Evolutionary conservation across 2,113 vertebrate species (phyloP).

Genomic region (Atractosteus spatula): DNA sequence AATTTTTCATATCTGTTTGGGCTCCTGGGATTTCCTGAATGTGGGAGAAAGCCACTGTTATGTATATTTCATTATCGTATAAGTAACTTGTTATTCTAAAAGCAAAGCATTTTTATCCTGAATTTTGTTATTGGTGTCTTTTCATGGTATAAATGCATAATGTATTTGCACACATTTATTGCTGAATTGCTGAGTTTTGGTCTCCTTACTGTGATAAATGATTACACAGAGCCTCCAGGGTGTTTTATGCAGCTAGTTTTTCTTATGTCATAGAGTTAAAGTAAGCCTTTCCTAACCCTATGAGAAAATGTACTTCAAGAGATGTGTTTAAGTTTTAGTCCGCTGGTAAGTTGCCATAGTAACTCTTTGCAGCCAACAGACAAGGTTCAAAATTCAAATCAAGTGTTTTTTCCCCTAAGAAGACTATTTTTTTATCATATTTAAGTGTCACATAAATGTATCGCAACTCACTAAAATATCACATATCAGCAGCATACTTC

Average conservation of each 20-base stretch:
- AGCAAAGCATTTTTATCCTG: constrained; percentile 10
- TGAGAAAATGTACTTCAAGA: background rate
- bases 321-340: background rate
- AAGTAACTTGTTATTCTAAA: constrained; percentile 6
- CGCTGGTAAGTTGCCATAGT: constrained; percentile 14
- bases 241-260: background rate
- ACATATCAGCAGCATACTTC: too few relatives aligned
- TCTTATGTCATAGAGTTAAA: constrained; percentile 1
- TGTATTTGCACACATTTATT: background rate
- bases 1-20: background rate
- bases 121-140: constrained; percentile 1
- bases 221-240: background rate
- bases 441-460: background rate
- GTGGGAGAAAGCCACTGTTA: background rate
- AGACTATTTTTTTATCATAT: background rate
- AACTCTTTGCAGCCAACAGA: constrained; percentile 15
- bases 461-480: too few relatives aligned
- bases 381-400: background rate
- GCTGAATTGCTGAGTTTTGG: too few relatives aligned
- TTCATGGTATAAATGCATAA: background rate
- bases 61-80: constrained; percentile 1
- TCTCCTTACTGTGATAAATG: background rate
- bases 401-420: background rate
- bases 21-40: background rate
- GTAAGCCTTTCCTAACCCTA: background rate